Conservation (phyloP, 2,888 invertebrate species). For the Dorcus parallelipipedus region DNA sequence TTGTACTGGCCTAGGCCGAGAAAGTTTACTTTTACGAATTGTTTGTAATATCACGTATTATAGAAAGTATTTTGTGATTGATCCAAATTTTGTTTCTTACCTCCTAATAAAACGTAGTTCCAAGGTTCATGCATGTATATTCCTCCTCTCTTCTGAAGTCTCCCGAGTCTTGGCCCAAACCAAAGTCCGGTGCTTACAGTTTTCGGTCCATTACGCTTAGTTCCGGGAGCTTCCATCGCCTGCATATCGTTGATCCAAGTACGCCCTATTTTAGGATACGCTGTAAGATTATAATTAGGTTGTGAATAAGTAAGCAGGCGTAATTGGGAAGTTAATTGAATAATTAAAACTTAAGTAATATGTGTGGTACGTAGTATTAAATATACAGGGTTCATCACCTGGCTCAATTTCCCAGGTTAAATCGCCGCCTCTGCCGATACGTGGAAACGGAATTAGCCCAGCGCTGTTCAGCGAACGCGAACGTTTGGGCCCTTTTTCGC, state of each 20-base stretch:
- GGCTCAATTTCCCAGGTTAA: conserved; percentile 22
- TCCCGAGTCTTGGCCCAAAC: conserved; percentile 65
- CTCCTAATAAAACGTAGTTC: conserved; percentile 34
- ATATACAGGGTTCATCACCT: conserved; percentile 1
- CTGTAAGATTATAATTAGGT: conserved; percentile 11
- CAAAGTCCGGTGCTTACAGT: conserved; percentile 56
- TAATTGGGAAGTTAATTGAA: too few species aligned
- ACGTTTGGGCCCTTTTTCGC: not conserved
- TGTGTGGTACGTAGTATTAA: not conserved
- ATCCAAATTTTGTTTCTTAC: conserved; percentile 25
- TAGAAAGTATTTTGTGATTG: too few species aligned
- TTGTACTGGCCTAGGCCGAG: too few species aligned
- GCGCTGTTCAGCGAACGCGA: conserved; percentile 2
- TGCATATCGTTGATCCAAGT: conserved; percentile 3
- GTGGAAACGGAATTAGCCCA: conserved; percentile 50
- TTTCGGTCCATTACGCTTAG: conserved; percentile 33
- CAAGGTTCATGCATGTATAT: conserved; percentile 24
- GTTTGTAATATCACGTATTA: too few species aligned
- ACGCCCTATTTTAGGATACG: not conserved
- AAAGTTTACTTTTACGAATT: too few species aligned
- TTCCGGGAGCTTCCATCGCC: conserved; percentile 1
- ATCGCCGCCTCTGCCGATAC: conserved; percentile 46
- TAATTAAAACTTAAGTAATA: too few species aligned
- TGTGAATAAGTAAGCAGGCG: conserved; percentile 6
- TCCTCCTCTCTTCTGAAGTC: conserved; percentile 31